Conservation (phyloP, 2,113 vertebrate species). For the Ursus arctos region DNA sequence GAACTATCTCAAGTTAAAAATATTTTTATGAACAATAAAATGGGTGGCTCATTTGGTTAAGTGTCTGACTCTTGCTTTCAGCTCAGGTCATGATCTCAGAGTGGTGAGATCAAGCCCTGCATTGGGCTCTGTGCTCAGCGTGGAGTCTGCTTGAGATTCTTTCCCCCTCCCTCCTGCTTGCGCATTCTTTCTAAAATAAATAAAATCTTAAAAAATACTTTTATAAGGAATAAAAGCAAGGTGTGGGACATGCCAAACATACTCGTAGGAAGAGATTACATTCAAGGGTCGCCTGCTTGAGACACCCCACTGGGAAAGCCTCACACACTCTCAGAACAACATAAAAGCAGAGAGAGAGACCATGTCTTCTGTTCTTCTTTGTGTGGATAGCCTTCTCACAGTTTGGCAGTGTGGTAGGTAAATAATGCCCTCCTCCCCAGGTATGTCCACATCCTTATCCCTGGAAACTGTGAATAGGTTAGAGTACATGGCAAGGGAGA, state of each 20-base stretch:
- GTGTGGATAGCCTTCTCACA: no score
- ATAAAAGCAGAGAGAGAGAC: background rate
- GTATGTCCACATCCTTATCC: accelerated
- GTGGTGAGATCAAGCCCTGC: background rate
- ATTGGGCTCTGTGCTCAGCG: background rate
- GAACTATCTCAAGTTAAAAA: background rate
- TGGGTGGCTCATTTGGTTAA: background rate
- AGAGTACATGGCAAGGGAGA: background rate
- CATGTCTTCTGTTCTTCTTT: background rate
- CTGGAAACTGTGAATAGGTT: background rate
- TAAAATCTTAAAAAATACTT: background rate
- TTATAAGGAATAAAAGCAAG: background rate
- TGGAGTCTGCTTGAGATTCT: background rate
- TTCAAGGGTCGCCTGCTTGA: background rate
- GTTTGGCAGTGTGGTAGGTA: accelerated
- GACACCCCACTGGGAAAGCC: accelerated
- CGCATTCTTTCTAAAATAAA: background rate
- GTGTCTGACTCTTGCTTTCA: background rate
- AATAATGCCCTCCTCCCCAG: background rate
- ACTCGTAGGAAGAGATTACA: background rate
- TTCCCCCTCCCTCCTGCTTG: background rate
- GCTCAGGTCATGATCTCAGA: background rate
- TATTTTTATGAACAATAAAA: background rate
- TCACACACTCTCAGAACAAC: background rate
- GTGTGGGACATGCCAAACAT: background rate